Evolutionary conservation across 2,113 vertebrate genomes (phyloP).

Genomic region (Prinia subflava): DNA sequence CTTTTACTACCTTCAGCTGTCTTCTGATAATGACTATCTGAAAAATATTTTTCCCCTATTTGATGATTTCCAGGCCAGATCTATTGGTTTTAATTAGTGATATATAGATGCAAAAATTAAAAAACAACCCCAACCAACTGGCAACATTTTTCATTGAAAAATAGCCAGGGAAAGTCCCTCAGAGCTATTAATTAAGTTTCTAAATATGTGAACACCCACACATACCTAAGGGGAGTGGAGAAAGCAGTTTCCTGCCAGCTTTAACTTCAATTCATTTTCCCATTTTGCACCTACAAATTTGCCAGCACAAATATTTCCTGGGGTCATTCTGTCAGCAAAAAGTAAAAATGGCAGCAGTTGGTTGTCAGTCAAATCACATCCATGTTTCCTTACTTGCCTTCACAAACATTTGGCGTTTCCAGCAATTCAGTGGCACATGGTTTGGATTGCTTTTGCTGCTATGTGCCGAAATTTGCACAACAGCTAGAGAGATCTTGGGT

Average conservation of each 20-base stretch:
- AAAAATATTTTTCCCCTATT: neutral
- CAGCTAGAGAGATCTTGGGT: neutral
- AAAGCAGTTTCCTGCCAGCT: slow-evolving; percentile 28
- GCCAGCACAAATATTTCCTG: slow-evolving; percentile 58
- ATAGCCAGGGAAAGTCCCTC: slow-evolving; percentile 38
- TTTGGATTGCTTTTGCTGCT: neutral
- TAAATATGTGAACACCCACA: slow-evolving; percentile 63
- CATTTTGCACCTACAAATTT: slow-evolving; percentile 18
- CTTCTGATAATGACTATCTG: neutral
- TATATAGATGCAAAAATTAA: neutral
- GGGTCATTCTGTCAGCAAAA: slow-evolving; percentile 22
- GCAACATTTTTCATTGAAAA: slow-evolving; percentile 18
- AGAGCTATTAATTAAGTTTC: slow-evolving; percentile 60
- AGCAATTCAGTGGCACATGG: neutral
- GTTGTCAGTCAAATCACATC: slow-evolving; percentile 61
- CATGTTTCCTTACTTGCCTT: slow-evolving; percentile 44
- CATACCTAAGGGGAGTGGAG: slow-evolving; percentile 28
- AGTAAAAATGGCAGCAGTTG: slow-evolving; percentile 50
- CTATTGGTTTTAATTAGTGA: neutral
- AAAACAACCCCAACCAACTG: neutral
- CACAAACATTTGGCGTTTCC: slow-evolving; percentile 35
- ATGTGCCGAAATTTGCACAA: neutral
- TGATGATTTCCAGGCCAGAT: neutral
- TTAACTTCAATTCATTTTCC: slow-evolving; percentile 12
- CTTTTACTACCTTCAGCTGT: neutral